Base-by-base conservation (phyloP, 2,888 invertebrate genomes). In the Chrysotoxum bicinctum region DNA sequence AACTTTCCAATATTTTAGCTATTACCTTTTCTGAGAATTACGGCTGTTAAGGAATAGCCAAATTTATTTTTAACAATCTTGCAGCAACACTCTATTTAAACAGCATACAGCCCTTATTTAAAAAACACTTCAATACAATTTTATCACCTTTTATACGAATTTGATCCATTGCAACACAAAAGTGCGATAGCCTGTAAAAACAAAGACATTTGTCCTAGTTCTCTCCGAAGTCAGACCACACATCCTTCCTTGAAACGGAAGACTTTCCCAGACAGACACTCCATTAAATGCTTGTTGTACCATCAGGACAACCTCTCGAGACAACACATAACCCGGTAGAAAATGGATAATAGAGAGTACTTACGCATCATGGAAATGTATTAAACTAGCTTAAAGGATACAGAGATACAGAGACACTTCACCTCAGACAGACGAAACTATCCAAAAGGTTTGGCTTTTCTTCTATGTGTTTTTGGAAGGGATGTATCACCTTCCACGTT, bases 201-300 rank as follows among this genome's bases (percentile, higher is more conserved):
- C 48, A 66, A 66, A 66, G 64, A 16, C n/a, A 35, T 35, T 35
- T 50, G 50, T 56, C 50, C 76, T 7, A 60, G 12, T 69, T 58
- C 10, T n/a, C n/a, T 62, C 0, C 32, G 5, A 35, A 21, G 14
- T n/a, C 32, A 48, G 48, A 26, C 32, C 21, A 35, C 64, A 48
- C 32, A 35, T 50, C 14, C 21, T 50, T 48, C 21, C 19, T 40
- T 6, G 6, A 23, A 32, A 52, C 16, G 43, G 26, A 26, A n/a
- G 35, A 52, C 52, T 43, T 35, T 52, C 52, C 32, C 62, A 70
- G 43, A 43, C 54, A 77, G 70, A 30, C 48, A 78, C 37, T 64
- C 45, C 45, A 72, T 70, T 72, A 48, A 56, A 64, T 64, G 72
- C 70, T 23, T 52, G 52, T 45, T 64, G 43, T 48, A 19, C 43